Evolutionary conservation across 2,113 vertebrate genomes (phyloP), one percentile per base, ranked within the genome.

Genomic region (Ellobius talpinus): DNA sequence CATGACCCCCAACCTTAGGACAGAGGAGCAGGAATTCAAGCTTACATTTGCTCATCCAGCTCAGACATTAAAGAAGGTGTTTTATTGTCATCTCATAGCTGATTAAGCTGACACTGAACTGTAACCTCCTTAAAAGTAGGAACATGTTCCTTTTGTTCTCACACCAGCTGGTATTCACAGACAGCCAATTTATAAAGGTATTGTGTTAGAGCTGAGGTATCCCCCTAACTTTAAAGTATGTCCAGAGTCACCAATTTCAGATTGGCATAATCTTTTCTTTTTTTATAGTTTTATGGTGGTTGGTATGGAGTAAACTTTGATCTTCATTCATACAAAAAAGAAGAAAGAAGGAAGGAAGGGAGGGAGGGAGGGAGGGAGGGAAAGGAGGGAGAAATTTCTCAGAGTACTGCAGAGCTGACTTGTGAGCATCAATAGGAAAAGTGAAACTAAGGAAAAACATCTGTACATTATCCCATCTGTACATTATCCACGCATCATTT

Each of bases 391-490:
- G 45, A 1, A 24, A 13, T 42, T 84, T 72, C 70, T 77, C 19
- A 74, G 52, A 93, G 17, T 92, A 79, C 72, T 87, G 12, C 6
- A 86, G n/a, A 52, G 8, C 3, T 58, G 2, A 21, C 42, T 21
- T 68, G 26, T 89, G 81, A 68, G 66, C 68, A 87, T 87, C 39
- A 52, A 42, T 42, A 91, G 68, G 52, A 65, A 91, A 89, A 86
- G 36, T 11, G 72, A 78, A n/a, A 72, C 39, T 24, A 11, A 86
- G 79, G 3, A 73, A 47, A 47, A 0, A 45, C 4, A 81, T 66
- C 21, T 50, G 7, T 78, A 24, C 4, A 9, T 11, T 76, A 33
- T 16, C 65, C 55, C 4, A 81, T 66, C 21, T 50, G 7, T 78
- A 24, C 4, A 9, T 11, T 76, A 33, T 16, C 65, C 55, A 6